Evolutionary conservation across 2,888 invertebrate species (phyloP), one percentile per base, ranked within the genome.

Genomic region (Cheilosia vulpina): DNA sequence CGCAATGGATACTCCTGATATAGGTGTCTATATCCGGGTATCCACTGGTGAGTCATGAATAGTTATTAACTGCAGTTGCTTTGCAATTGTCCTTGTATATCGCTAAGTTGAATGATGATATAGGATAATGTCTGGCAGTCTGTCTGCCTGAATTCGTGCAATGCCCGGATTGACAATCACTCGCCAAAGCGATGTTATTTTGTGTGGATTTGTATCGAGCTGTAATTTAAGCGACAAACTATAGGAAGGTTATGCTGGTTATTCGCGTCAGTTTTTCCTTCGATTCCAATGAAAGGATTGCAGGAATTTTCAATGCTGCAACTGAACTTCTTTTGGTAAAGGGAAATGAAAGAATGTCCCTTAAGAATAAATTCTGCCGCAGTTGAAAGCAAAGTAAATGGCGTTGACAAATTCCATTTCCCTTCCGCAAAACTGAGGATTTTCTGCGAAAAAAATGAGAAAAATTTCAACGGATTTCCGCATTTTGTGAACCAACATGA

Each of bases 381-480:
- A 50, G 57, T 55, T 65, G 63, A 13, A 68, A 65, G 65, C 31
- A 45, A 15, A 21, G 53, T 24, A 60, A 60, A 34, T 1, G 60
- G 43, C 65, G 57, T 69, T 80, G 84, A 84, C 80, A 84, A 79
- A 84, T 84, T 84, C 71, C 69, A 84, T 84, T 84, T 76, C 80
- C 80, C 78, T 24, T 57, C 69, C 31, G 9, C 13, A 57, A 11
- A 52, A 27, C 43, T 60, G 11, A 13, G 41, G 57, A 38, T 47
- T 57, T 47, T n/a, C 24, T 19, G 21, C 3, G 31, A 21, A 60
- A 34, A 68, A 63, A 45, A 38, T 11, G 11, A 60, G 31, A 41
- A 41, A 13, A 55, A 34, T 21, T 2, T 19, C 47, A 80, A 75
- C 41, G 62, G 62, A 68, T 80, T 75, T 68, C 62, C 73, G 62